Base-by-base conservation (phyloP, 2,797 vertebrate genomes). In the Brachymystax lenok region DNA sequence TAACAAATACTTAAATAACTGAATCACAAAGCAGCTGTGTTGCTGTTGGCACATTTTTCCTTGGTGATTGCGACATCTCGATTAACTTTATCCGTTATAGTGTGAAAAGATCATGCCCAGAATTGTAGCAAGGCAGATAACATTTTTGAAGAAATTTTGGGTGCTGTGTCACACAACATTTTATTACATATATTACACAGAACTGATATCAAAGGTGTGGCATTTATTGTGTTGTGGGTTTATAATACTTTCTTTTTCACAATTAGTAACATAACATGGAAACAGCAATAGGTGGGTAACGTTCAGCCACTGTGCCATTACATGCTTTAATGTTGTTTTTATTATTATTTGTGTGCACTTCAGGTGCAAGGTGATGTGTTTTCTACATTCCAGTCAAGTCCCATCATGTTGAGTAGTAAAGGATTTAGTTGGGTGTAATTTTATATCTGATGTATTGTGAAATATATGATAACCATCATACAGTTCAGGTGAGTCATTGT, bases 21-120 rank as follows among this genome's bases (percentile, higher is more conserved):
- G 28, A 35, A 28, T 67, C 14, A 33, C 16, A 64, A 76, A 75
- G 72, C 74, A 85, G 80, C 75, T 82, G 74, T 77, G 74, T 81
- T 83, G 74, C 33, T 85, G 79, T 88, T 86, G 87, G 83, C 85
- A 61, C 40, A 4, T 14, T 33, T 8, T 46, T 82, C 54, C 28
- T 67, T 73, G n/a, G 24, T 24, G 16, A 72, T 27, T 50, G 74
- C 5, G 61, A 67, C n/a, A 64, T 28, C 66, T 79, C 82, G 73
- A 84, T 88, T 80, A 80, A 83, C 0, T 0, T 67, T 68, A 8
- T 0, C 14, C 73, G 27, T 64, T 56, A 68, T 61, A 73, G 51
- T 74, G 19, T 54, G 52, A 73, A 51, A 79, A 79, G 69, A n/a
- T 56, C 17, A 79, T 69, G 19, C 63, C 69, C 70, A 83, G 67